phyloP scores from a whole-genome alignment of 2,113 vertebrate genomes.

The Ailuropoda melanoleuca region DNA sequence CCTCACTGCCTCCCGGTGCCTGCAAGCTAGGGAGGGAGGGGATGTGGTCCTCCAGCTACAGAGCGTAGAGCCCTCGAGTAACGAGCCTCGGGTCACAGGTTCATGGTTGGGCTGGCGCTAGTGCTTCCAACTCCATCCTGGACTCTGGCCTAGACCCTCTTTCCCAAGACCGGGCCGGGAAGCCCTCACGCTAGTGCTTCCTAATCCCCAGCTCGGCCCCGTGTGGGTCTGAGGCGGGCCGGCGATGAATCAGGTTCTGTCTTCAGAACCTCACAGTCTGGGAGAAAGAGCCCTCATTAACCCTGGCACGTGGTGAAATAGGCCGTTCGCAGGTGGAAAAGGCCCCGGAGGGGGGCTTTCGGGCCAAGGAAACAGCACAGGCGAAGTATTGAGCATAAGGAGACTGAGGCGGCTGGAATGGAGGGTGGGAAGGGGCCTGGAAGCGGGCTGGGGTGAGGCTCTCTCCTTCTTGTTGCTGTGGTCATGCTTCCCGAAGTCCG shows the following conservation, averaged over 20 bases:
- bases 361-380: neutral
- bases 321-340: neutral
- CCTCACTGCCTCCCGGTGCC: neutral
- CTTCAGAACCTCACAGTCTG: neutral
- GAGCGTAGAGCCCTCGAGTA: neutral
- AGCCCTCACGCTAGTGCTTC: neutral
- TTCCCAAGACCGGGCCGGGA: neutral
- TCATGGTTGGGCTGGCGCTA: neutral
- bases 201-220: neutral
- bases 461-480: neutral
- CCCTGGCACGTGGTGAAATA: neutral
- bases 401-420: neutral
- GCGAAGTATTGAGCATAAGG: neutral
- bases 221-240: neutral
- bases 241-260: neutral
- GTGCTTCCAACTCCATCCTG: neutral
- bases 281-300: neutral
- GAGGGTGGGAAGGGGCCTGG: neutral
- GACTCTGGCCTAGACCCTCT: neutral
- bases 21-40: neutral
- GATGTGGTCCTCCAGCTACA: neutral
- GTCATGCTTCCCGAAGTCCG: neutral
- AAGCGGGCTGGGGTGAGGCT: neutral
- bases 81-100: neutral
- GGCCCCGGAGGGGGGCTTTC: neutral